Evolutionary conservation across 2,113 vertebrate species (phyloP).

Genomic region (Leptodactylus fuscus): DNA sequence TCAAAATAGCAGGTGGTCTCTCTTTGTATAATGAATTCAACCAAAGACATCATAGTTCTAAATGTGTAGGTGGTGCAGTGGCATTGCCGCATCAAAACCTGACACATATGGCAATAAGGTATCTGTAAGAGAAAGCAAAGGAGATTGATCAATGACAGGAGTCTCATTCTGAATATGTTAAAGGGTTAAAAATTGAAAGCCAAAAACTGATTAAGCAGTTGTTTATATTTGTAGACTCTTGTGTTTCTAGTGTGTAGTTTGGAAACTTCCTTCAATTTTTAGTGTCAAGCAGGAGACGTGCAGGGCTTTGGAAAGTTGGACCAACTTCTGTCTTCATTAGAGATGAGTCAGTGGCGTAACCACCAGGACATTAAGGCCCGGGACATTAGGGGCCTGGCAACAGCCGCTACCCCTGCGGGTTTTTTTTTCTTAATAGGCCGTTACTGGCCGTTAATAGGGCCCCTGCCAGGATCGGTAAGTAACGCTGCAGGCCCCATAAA

Average conservation of each 20-base stretch:
- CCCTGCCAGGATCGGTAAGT: no score
- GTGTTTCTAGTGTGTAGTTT: background rate
- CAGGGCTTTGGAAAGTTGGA: no score
- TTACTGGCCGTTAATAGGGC: no score
- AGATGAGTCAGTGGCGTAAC: no score
- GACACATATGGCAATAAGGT: conserved; percentile 26
- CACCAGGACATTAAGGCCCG: no score
- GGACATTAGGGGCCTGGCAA: no score
- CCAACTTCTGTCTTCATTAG: no score
- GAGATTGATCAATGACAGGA: background rate
- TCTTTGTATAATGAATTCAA: conserved; percentile 59
- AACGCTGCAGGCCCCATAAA: no score
- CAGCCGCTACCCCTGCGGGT: no score
- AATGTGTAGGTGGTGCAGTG: conserved; percentile 57
- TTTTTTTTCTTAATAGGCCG: no score
- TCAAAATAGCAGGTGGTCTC: conserved; percentile 60
- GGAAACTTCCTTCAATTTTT: no score
- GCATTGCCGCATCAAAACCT: conserved; percentile 44
- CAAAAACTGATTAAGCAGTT: background rate
- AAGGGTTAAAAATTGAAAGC: conserved; percentile 29
- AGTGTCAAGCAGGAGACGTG: no score
- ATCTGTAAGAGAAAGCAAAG: background rate
- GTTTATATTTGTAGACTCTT: background rate
- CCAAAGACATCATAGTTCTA: conserved; percentile 52
- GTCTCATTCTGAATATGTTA: background rate